Conservation (phyloP, 2,888 invertebrate species). For the Oscheius onirici region DNA sequence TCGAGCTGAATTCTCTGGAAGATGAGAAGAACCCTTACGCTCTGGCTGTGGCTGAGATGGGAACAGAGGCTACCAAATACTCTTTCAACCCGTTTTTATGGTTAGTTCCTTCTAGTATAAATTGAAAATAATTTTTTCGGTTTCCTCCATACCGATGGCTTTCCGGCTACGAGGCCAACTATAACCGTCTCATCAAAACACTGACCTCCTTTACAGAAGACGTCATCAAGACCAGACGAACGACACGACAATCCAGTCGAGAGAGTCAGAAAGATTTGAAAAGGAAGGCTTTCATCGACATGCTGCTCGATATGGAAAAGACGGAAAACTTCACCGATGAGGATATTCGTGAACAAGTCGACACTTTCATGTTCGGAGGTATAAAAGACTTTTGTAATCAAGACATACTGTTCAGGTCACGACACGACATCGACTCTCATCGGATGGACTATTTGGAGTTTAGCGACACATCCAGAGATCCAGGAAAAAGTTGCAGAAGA, state of each 20-base stretch:
- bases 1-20: slow-evolving; percentile 55
- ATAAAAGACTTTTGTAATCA: not conserved
- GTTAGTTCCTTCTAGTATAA: slow-evolving; percentile 5
- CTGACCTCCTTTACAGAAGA: slow-evolving; percentile 12
- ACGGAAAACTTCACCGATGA: slow-evolving; percentile 71
- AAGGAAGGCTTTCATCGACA: slow-evolving; percentile 73
- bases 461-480: slow-evolving; percentile 72
- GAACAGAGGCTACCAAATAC: not conserved
- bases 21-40: slow-evolving; percentile 61
- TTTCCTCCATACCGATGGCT: not conserved
- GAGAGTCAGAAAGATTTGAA: not conserved
- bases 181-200: not conserved
- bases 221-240: slow-evolving; percentile 5
- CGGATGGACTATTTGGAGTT: slow-evolving; percentile 72
- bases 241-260: not conserved
- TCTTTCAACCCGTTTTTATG: slow-evolving; percentile 71
- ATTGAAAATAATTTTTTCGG: slow-evolving; percentile 1
- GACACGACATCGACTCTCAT: slow-evolving; percentile 73
- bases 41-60: slow-evolving; percentile 53
- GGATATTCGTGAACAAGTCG: slow-evolving; percentile 72
- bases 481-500: slow-evolving; percentile 64
- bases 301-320: slow-evolving; percentile 73
- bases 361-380: slow-evolving; percentile 74
- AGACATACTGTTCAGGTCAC: slow-evolving; percentile 62
- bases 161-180: not conserved